phyloP scores from a whole-genome alignment of 2,888 invertebrate genomes.

The Drosophila infuscata region DNA sequence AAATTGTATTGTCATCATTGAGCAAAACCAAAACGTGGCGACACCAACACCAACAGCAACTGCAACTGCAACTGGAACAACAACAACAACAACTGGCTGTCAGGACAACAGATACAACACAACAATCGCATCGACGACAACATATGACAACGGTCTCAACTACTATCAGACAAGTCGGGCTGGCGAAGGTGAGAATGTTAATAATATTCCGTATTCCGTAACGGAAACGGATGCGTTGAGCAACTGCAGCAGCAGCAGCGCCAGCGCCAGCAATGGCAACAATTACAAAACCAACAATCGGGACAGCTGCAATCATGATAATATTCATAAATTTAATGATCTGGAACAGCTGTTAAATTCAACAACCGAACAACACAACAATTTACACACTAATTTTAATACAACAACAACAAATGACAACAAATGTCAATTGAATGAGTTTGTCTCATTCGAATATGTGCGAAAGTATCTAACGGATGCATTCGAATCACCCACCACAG shows the following conservation, averaged over 20 bases:
- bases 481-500: conserved; percentile 62
- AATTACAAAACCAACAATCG: conserved; percentile 41
- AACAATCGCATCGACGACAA: conserved; percentile 29
- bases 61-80: conserved; percentile 11
- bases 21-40: conserved; percentile 80
- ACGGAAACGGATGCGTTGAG: conserved; percentile 66
- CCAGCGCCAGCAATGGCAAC: conserved; percentile 37
- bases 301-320: conserved; percentile 54
- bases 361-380: conserved; percentile 3
- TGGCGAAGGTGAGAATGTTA: conserved; percentile 13
- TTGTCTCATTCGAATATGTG: conserved; percentile 85
- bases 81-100: conserved; percentile 15
- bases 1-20: conserved; percentile 85
- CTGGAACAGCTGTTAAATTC: conserved; percentile 72
- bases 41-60: conserved; percentile 33
- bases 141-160: conserved; percentile 32
- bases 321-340: conserved; percentile 80
- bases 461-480: conserved; percentile 84
- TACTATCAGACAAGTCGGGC: conserved; percentile 19
- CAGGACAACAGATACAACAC: conserved; percentile 27
- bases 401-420: not conserved
- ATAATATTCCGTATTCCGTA: conserved; percentile 29
- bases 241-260: conserved; percentile 59
- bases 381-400: conserved; percentile 9
- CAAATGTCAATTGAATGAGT: conserved; percentile 77